Evolutionary conservation across 2,113 vertebrate genomes (phyloP), one percentile per base, ranked within the genome.

Genomic region (Scartelaos histophorus): DNA sequence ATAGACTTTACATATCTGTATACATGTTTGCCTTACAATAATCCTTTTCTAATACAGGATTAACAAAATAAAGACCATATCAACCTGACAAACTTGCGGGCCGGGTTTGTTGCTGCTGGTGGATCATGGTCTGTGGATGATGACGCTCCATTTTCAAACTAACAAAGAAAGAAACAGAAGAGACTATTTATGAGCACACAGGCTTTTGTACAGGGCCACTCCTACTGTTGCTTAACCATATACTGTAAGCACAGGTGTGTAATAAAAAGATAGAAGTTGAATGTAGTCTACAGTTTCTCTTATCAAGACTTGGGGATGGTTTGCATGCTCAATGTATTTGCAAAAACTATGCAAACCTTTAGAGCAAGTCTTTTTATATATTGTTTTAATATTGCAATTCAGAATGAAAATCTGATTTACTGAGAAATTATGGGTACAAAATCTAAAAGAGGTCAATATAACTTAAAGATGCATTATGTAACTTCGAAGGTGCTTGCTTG

Each of bases 21-120:
- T 65, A n/a, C 51, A 69, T 66, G 2, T 72, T 56, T 70, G 46
- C 67, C 58, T 57, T 60, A 1, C 13, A 54, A 22, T 68, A 53
- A 66, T 71, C 21, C 16, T n/a, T 67, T 12, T 49, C 38, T 7
- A 5, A 22, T 34, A 11, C 13, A 12, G 15, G 12, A 10, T 3
- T 17, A 1, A 19, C 29, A 61, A 58, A 73, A 51, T 2, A 24
- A 21, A 64, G 25, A 67, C 2, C 19, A 66, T 54, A 69, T 72
- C 78, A 73, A 94, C 93, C 93, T 94, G 85, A 93, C 90, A 91
- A 94, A 94, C 86, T 91, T 92, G 72, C 75, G 83, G 60, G 82
- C 49, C 3, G 73, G 29, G 70, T 67, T 74, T 22, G 83, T 73
- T 3, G 73, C 15, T 5, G 76, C 38, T 46, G 73, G 73, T 29